Percentiles rank a stretch among this genome's conserved stretches.
Evolutionary conservation across 2,113 vertebrate genomes (phyloP).

Genomic region (Microcebus murinus): DNA sequence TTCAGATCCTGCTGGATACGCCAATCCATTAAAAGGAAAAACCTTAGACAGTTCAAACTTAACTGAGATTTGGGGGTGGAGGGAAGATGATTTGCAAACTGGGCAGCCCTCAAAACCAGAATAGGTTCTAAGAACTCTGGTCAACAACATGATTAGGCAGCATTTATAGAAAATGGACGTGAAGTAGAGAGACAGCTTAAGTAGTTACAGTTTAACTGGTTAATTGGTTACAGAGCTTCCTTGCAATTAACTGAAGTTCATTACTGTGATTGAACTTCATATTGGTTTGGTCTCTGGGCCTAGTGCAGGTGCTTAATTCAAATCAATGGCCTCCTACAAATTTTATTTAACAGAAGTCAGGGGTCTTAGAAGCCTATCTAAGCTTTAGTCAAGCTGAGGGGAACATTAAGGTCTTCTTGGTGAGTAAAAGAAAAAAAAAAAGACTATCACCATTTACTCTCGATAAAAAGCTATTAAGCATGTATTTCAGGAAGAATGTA

Average conservation of each 20-base stretch:
- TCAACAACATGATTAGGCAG: not conserved
- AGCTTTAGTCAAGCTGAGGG: not conserved
- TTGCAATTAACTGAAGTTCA: not conserved
- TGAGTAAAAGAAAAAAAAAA: not conserved
- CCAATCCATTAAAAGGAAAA: not conserved
- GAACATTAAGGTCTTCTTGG: not conserved
- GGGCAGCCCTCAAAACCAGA: not conserved
- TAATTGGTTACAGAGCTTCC: not conserved
- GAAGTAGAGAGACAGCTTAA: too few species aligned
- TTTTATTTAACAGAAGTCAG: not conserved
- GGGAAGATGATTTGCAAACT: not conserved
- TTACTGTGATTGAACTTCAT: not conserved
- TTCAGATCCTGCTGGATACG: not conserved
- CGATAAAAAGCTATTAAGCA: not conserved
- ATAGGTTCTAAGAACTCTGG: not conserved
- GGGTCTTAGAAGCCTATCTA: not conserved
- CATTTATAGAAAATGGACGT: not conserved
- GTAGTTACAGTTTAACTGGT: not conserved
- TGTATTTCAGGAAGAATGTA: conserved; percentile 14
- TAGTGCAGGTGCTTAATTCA: not conserved
- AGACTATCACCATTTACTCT: not conserved
- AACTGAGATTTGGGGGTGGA: not conserved
- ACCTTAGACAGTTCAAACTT: not conserved
- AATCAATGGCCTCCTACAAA: not conserved
- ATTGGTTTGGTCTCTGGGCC: not conserved